Conservation (phyloP, 2,113 vertebrate species). For the Rana temporaria region DNA sequence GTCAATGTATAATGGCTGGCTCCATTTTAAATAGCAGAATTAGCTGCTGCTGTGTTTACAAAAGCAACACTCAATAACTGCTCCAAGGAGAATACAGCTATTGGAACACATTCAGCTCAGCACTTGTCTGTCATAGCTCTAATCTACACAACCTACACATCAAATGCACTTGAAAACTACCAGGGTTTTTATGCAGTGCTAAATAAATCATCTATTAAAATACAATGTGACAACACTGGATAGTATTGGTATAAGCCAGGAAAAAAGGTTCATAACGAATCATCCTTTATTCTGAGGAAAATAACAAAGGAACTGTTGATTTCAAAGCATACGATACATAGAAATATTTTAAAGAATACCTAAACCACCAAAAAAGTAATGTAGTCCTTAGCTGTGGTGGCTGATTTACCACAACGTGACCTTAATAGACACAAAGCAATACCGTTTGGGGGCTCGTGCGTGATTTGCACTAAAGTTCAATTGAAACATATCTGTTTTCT, state of each 20-base stretch:
- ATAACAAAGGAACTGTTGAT: too few relatives aligned
- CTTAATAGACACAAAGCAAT: too few relatives aligned
- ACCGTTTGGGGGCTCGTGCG: too few relatives aligned
- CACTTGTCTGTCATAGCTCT: conserved; percentile 21
- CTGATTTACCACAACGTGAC: too few relatives aligned
- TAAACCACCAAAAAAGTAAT: too few relatives aligned
- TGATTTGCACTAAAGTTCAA: too few relatives aligned
- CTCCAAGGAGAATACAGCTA: conserved; percentile 37
- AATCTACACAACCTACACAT: conserved; percentile 13
- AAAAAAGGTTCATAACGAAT: too few relatives aligned
- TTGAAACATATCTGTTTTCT: too few relatives aligned
- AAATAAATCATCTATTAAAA: not conserved
- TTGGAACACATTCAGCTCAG: conserved; percentile 34
- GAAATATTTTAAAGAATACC: too few relatives aligned
- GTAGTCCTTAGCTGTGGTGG: too few relatives aligned
- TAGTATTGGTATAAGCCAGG: not conserved
- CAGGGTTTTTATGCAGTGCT: not conserved
- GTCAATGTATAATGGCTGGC: conserved; percentile 31
- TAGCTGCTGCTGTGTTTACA: conserved; percentile 39
- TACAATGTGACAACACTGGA: not conserved
- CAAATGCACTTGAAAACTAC: not conserved
- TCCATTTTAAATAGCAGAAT: conserved; percentile 39
- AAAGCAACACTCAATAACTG: conserved; percentile 45
- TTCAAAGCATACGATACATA: too few relatives aligned
- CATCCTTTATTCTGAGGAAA: too few relatives aligned